Base-by-base conservation (phyloP, 37 sponge, comb jelly and placozoan species). In the Spongia lamella region DNA sequence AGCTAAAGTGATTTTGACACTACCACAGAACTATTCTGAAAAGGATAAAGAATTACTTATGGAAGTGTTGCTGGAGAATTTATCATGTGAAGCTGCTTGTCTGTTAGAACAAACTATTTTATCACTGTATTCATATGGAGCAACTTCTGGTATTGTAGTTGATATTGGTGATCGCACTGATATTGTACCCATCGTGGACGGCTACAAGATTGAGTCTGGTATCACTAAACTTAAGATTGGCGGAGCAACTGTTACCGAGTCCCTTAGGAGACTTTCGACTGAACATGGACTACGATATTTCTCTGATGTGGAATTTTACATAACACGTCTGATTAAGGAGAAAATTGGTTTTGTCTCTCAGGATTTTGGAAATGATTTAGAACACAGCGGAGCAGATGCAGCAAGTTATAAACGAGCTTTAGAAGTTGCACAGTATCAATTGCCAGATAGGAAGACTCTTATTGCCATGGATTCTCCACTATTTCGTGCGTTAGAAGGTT, bases 221-320 rank as follows among this genome's bases (percentile, higher is more conserved):
- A 49, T 66, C 0, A 38, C 53, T 34, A 68, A 65, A 14, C 36
- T 85, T 5, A 89, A 89, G 7, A 73, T 77, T 68, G 89, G 89
- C 16, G 93, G 93, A 0, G 71, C 69, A 19, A 56, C 90, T 14
- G 72, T 93, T 26, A 88, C 86, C 19, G 93, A 93, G 47, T 61
- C 38, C 47, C 61, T 93, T 17, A 77, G 77, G 7, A 80, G 87
- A 38, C 56, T 88, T 6, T 39, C 80, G 29, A 85, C 89, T 19
- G 67, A 56, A 25, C 68, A 79, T 40, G 93, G 86, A 16, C 31
- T 88, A 5, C 62, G 93, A 9, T 88, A 88, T 63, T 93, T 93
- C 55, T 88, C 93, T 26, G 93, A 88, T 30, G 74, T 81, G 26
- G 90, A 93, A 39, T 54, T 65, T 49, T 93, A 85, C 67, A 88